Conservation (phyloP, 53 echinoderm and acorn worm genomes). For the Crossaster papposus region DNA sequence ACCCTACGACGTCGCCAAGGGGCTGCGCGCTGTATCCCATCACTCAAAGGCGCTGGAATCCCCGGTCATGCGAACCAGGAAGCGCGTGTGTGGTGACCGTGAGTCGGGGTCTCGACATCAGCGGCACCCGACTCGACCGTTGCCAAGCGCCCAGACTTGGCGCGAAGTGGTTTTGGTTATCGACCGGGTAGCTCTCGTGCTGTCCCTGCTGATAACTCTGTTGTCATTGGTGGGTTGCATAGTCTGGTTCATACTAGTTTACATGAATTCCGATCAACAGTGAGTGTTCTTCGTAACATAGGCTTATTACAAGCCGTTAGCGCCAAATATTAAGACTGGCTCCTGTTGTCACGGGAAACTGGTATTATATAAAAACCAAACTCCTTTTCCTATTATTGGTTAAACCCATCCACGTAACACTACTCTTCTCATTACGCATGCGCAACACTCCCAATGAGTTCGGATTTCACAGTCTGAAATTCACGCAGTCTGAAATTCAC, state of each 20-base stretch:
- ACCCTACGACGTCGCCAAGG: not conserved
- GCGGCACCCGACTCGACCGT: not conserved
- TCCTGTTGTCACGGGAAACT: too few species aligned
- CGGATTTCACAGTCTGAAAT: too few species aligned
- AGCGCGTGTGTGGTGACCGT: not conserved
- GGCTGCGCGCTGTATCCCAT: not conserved
- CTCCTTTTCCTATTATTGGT: too few species aligned
- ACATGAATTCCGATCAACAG: not conserved
- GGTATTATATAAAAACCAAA: too few species aligned
- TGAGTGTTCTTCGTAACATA: not conserved
- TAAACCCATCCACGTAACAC: too few species aligned
- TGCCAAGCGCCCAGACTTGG: not conserved
- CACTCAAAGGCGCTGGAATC: slow-evolving; percentile 3
- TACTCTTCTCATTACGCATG: too few species aligned
- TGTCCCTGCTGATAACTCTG: not conserved
- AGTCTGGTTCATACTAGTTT: not conserved
- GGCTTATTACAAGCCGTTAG: too few species aligned
- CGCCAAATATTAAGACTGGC: too few species aligned
- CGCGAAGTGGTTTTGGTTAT: slow-evolving; percentile 16
- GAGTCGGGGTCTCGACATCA: not conserved
- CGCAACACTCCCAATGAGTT: too few species aligned
- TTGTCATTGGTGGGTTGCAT: not conserved
- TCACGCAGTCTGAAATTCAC: too few species aligned
- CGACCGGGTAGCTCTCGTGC: slow-evolving; percentile 5
- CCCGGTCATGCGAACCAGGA: slow-evolving; percentile 12